A percentile compares a stretch with the other conserved stretches of the same genome.
Conservation (phyloP, 1,140 invertebrate genomes). For the Periplaneta americana region DNA sequence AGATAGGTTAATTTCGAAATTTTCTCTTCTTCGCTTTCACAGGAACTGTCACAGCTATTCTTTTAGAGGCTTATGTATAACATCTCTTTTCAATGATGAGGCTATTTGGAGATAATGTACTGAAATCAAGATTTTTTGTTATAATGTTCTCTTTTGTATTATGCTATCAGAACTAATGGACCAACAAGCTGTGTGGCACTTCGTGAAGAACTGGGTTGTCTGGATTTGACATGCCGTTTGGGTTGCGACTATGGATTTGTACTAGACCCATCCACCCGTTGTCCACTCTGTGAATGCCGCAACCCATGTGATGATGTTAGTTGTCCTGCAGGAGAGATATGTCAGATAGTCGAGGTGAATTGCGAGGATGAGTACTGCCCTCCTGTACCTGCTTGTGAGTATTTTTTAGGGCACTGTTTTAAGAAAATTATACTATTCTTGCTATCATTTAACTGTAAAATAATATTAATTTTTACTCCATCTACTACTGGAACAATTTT, state of each 20-base stretch:
- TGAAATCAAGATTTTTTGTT: no score
- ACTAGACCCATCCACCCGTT: conserved; percentile 56
- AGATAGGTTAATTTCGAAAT: no score
- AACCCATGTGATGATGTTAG: conserved; percentile 66
- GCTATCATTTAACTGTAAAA: background rate
- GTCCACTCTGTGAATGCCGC: conserved; percentile 67
- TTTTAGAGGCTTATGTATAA: no score
- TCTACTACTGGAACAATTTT: background rate
- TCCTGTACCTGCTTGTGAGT: conserved; percentile 70
- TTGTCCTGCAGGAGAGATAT: conserved; percentile 56
- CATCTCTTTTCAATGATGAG: no score
- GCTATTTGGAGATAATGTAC: no score
- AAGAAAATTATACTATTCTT: background rate
- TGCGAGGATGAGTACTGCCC: conserved; percentile 75
- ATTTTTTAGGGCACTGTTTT: background rate
- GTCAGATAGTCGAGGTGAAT: conserved; percentile 74
- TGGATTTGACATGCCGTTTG: conserved; percentile 69
- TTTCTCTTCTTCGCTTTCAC: no score
- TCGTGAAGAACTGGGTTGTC: conserved; percentile 51
- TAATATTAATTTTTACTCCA: no score
- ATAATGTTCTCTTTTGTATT: background rate
- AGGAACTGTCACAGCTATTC: no score
- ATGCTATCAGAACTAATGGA: background rate
- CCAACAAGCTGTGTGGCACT: conserved; percentile 42
- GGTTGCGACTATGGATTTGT: conserved; percentile 78